A percentile compares a stretch with the other conserved stretches of the same genome.
Conservation (phyloP, 2,888 invertebrate species). For the Lepidochitona cinerea region DNA sequence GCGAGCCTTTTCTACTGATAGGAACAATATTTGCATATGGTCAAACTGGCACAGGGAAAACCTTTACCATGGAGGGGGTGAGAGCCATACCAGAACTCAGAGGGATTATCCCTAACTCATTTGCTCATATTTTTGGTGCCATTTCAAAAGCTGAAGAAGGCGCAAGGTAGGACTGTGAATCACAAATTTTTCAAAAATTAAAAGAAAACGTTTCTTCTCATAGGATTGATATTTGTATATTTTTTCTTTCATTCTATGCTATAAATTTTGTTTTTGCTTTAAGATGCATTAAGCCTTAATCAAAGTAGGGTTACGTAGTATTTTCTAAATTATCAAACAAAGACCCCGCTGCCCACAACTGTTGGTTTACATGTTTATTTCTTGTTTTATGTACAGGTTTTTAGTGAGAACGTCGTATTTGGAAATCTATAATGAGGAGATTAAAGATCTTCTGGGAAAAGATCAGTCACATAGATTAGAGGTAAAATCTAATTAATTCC, state of each 20-base stretch:
- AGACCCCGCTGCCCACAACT: too few relatives aligned
- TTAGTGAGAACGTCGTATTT: slow-evolving; percentile 97
- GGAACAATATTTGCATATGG: slow-evolving; percentile 78
- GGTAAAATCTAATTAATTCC: too few relatives aligned
- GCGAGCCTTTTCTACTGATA: slow-evolving; percentile 45
- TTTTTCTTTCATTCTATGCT: too few relatives aligned
- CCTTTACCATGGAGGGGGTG: slow-evolving; percentile 97
- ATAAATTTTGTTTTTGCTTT: too few relatives aligned
- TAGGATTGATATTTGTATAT: too few relatives aligned
- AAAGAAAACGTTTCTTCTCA: too few relatives aligned
- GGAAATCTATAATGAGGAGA: slow-evolving; percentile 99
- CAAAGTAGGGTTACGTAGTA: too few relatives aligned
- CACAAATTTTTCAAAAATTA: too few relatives aligned
- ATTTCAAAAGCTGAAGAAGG: slow-evolving; percentile 94
- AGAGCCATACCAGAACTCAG: slow-evolving; percentile 88
- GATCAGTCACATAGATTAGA: slow-evolving; percentile 88
- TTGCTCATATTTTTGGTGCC: slow-evolving; percentile 98
- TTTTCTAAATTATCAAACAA: too few relatives aligned
- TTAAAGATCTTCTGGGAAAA: slow-evolving; percentile 92
- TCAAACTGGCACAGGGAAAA: slow-evolving; percentile 94
- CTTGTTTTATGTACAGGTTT: slow-evolving; percentile 78
- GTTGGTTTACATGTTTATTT: too few relatives aligned
- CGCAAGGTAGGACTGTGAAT: slow-evolving; percentile 89
- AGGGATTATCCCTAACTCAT: slow-evolving; percentile 98
- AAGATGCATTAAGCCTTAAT: too few relatives aligned